Evolutionary conservation across 2,113 vertebrate species (phyloP), one percentile per base, ranked within the genome.

Genomic region (Chloropsis hardwickii): DNA sequence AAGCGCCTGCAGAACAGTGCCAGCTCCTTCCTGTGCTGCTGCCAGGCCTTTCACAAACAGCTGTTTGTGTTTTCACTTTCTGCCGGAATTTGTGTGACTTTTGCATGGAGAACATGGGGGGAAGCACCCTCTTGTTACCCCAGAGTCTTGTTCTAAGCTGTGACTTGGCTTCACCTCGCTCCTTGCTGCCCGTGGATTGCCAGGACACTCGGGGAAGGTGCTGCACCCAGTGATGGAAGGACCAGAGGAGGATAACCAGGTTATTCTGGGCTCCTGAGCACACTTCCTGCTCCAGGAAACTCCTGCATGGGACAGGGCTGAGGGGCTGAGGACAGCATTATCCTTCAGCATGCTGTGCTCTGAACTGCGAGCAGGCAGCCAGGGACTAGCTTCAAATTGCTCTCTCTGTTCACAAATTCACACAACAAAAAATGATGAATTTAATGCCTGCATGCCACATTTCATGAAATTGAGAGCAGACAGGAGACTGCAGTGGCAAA

Each of bases 1-100:
- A 56, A 48, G 39, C 0, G 0, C 64, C 70, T 58, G 61, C 61
- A 66, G 65, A 53, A 42, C 44, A 53, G 21, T 0, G 0, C 31
- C 1, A 0, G 57, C 58, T 62, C 67, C 60, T 64, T 78, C 67
- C 70, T 3, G 1, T 0, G 0, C 85, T 70, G 67, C 74, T 51
- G 40, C 5, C 6, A 4, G 70, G n/a, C 76, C 58, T 73, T 74
- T n/a, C 31, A 74, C 54, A 54, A 86, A n/a, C 64, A 67, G 18
- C 37, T 23, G 4, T 15, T 27, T 74, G 3, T 23, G 6, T 56
- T 78, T 57, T 45, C 28, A 24, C 25, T 62, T 88, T 67, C 76
- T 72, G 17, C 69, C 37, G 37, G n/a, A 78, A 62, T n/a, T 19
- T 13, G 5, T 0, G 0, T 21, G 37, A 88, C 18, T 61, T 76